phyloP scores from a whole-genome alignment of 2,113 vertebrate species.

The Oxyura jamaicensis region DNA sequence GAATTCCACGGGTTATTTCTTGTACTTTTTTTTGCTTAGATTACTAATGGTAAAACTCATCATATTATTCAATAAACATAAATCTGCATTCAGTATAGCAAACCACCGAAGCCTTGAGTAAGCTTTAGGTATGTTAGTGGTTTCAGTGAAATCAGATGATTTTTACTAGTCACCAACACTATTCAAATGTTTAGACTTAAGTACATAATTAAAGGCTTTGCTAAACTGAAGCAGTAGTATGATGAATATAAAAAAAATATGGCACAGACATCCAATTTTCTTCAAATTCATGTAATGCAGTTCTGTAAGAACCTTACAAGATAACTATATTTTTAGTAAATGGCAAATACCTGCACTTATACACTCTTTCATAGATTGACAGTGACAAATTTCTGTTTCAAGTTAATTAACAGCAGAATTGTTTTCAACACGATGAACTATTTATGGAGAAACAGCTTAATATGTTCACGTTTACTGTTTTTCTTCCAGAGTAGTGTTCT shows the following conservation, averaged over 20 bases:
- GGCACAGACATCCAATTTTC: not conserved
- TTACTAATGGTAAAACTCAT: not conserved
- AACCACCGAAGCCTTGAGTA: not conserved
- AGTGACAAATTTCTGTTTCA: not conserved
- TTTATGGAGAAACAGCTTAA: not conserved
- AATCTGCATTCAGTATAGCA: not conserved
- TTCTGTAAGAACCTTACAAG: not conserved
- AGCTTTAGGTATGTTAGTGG: not conserved
- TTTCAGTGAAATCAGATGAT: not conserved
- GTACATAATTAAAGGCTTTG: not conserved
- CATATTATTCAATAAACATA: not conserved
- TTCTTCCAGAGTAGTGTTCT: not conserved
- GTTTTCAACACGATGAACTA: not conserved
- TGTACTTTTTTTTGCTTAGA: not conserved
- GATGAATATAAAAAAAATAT: not conserved
- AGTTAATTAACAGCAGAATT: not conserved
- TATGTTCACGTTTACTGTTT: not conserved
- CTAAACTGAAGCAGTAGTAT: not conserved
- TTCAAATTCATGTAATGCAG: not conserved
- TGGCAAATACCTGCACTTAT: not conserved
- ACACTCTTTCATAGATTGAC: not conserved
- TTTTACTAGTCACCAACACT: not conserved
- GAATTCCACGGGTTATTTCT: not conserved
- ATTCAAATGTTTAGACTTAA: not conserved
- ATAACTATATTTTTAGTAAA: not conserved